Percentiles rank a stretch among this genome's conserved stretches.
These are phyloP conservation scores for Nymphalis c-album DNA, from an alignment of 2,888 invertebrate species.

Conservation along the genomic window DNA sequence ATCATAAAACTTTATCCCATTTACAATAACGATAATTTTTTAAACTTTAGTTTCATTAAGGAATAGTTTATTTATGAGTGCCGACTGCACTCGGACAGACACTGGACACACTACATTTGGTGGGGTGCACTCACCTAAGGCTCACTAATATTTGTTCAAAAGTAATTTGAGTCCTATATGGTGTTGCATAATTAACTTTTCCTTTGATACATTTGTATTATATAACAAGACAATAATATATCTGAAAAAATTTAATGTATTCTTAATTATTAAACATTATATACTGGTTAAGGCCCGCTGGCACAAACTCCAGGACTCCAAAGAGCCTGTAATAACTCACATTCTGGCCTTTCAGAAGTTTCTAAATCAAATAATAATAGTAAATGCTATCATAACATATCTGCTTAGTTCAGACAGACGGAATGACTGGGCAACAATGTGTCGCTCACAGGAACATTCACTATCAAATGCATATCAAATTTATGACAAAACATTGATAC, in stretches of 20 bases:
- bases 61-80: conserved; percentile 52
- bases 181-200: conserved; percentile 67
- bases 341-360: conserved; percentile 67
- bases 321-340: conserved; percentile 57
- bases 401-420: conserved; percentile 71
- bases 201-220: conserved; percentile 79
- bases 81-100: conserved; percentile 43
- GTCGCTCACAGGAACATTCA: conserved; percentile 18
- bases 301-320: conserved; percentile 61
- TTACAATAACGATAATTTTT: conserved; percentile 78
- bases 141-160: conserved; percentile 73
- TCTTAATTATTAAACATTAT: conserved; percentile 78
- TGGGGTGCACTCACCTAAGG: conserved; percentile 72
- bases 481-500: conserved; percentile 37
- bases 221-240: conserved; percentile 82
- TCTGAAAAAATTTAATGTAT: conserved; percentile 81
- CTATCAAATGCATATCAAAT: conserved; percentile 34
- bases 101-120: conserved; percentile 58
- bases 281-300: conserved; percentile 75
- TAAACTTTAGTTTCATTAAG: conserved; percentile 62
- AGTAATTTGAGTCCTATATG: conserved; percentile 60
- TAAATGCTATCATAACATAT: conserved; percentile 58
- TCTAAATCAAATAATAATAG: conserved; percentile 50
- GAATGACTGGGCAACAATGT: conserved; percentile 5
- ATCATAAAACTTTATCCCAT: conserved; percentile 75